These are phyloP conservation scores for Meghimatium bilineatum DNA, from an alignment of 2,888 invertebrate species.

Conservation along the genomic window DNA sequence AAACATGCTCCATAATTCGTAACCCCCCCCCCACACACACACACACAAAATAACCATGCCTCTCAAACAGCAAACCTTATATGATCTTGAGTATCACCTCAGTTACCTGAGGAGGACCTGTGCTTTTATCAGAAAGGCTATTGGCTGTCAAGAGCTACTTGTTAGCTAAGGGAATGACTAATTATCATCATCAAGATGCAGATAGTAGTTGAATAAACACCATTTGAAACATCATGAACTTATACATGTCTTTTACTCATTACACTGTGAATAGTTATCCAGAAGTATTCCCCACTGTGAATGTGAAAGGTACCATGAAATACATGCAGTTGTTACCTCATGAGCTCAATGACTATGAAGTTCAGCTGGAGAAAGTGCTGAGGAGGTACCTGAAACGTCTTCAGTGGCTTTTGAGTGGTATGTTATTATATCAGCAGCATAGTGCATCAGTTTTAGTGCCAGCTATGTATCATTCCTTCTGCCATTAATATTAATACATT, in stretches of 20 bases:
- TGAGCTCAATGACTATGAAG: constrained; percentile 75
- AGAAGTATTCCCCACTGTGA: constrained; percentile 76
- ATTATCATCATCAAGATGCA: no score
- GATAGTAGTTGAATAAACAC: no score
- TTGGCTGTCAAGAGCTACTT: no score
- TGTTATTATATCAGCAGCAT: constrained; percentile 2
- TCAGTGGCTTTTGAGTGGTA: constrained; percentile 77
- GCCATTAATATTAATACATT: not conserved
- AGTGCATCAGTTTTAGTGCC: not conserved
- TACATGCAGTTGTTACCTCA: constrained; percentile 76
- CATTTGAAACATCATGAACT: not conserved
- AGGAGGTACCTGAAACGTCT: constrained; percentile 75
- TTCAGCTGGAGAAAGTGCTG: constrained; percentile 71
- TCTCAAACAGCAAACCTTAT: no score
- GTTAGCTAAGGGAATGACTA: no score
- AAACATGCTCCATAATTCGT: no score
- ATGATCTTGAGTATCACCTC: no score
- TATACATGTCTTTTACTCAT: not conserved
- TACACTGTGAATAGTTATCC: constrained; percentile 67
- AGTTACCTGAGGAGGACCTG: no score
- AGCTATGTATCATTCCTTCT: not conserved
- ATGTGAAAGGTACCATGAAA: constrained; percentile 76
- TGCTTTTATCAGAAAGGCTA: no score
- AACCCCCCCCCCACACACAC: no score
- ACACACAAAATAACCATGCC: no score